Conservation (phyloP, 2,113 vertebrate genomes). For the Gallinago jamesoni region DNA sequence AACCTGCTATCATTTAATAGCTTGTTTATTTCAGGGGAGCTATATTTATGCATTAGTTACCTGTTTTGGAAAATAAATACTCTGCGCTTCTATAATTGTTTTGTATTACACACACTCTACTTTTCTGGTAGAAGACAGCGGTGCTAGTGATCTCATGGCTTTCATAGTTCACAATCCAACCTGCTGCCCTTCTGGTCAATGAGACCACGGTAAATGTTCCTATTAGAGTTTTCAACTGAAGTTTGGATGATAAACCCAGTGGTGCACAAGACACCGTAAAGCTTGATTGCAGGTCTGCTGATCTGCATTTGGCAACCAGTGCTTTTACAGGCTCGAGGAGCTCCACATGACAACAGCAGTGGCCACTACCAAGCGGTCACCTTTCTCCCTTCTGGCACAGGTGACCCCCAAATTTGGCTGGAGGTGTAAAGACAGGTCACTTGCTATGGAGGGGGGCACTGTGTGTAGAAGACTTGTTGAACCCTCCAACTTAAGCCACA, state of each 20-base stretch:
- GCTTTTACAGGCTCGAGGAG: not conserved
- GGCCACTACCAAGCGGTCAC: not conserved
- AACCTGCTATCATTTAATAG: not conserved
- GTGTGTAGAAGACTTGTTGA: not conserved
- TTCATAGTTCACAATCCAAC: not conserved
- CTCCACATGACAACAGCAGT: not conserved
- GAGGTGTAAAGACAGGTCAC: not conserved
- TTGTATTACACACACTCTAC: not conserved
- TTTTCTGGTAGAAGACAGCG: not conserved
- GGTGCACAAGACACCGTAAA: fast-evolving
- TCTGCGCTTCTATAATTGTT: not conserved
- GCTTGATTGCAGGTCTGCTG: not conserved
- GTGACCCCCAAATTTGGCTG: not conserved
- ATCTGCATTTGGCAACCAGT: not conserved
- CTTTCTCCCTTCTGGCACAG: not conserved
- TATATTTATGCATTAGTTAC: not conserved
- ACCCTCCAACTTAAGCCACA: not conserved
- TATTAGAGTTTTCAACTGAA: not conserved
- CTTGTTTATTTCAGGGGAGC: not conserved
- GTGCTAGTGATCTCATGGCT: not conserved
- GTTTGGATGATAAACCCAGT: not conserved
- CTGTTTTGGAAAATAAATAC: not conserved
- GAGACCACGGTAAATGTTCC: not conserved
- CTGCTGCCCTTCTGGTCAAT: not conserved
- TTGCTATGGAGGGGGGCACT: fast-evolving